Percentiles rank a stretch among this genome's conserved stretches.
phyloP scores from a whole-genome alignment of 2,888 invertebrate genomes.

The Ormyrus nitidulus region DNA sequence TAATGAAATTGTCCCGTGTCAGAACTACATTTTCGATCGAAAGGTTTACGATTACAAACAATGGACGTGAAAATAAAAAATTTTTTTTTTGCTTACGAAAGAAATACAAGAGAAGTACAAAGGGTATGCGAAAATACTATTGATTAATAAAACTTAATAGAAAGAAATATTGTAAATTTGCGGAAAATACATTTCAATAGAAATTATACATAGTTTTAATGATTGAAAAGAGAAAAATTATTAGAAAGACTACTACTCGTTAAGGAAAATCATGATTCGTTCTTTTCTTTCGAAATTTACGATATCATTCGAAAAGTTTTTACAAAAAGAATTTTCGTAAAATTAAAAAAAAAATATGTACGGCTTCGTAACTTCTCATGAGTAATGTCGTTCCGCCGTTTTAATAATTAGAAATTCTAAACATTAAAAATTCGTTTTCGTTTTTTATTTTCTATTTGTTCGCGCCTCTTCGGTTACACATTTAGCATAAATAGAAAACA shows the following conservation, averaged over 20 bases:
- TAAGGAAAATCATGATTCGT: slow-evolving; percentile 6
- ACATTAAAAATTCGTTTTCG: slow-evolving; percentile 30
- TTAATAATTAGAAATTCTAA: slow-evolving; percentile 24
- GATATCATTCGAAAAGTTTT: slow-evolving; percentile 20
- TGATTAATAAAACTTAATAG: slow-evolving; percentile 22
- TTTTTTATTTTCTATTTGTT: slow-evolving; percentile 31
- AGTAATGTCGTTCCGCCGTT: slow-evolving; percentile 43
- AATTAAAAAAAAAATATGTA: slow-evolving; percentile 14
- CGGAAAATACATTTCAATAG: slow-evolving; percentile 14
- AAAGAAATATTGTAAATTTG: slow-evolving; percentile 42
- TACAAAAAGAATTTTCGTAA: neutral
- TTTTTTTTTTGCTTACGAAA: slow-evolving; percentile 11
- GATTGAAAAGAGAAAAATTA: slow-evolving; percentile 9
- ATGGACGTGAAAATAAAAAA: slow-evolving; percentile 37
- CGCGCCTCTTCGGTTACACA: slow-evolving; percentile 19
- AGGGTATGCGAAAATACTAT: slow-evolving; percentile 34
- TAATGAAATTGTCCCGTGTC: neutral
- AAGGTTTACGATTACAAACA: slow-evolving; percentile 17
- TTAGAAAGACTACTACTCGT: slow-evolving; percentile 18
- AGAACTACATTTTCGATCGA: slow-evolving; percentile 13
- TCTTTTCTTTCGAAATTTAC: slow-evolving; percentile 25
- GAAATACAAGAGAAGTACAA: slow-evolving; percentile 47
- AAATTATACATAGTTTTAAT: slow-evolving; percentile 22
- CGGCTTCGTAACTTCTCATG: slow-evolving; percentile 41
- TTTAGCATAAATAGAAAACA: no score